These are phyloP conservation scores for Cantharis nigra DNA, from an alignment of 2,888 invertebrate genomes.

Conservation along the genomic window DNA sequence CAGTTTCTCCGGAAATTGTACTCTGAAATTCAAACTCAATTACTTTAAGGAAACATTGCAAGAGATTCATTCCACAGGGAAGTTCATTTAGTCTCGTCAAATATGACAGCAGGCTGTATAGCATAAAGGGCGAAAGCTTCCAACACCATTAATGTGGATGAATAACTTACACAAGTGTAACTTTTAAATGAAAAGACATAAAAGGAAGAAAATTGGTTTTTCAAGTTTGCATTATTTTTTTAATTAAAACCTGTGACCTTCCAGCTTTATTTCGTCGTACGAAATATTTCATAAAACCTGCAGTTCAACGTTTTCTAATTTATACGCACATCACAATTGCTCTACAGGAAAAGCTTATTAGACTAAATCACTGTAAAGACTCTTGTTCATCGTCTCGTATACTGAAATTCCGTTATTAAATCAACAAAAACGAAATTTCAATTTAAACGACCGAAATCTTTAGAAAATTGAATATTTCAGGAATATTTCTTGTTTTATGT, in stretches of 20 bases:
- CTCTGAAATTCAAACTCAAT: slow-evolving; percentile 18
- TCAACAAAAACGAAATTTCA: not conserved
- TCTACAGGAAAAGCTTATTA: not conserved
- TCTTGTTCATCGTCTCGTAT: not conserved
- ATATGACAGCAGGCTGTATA: not conserved
- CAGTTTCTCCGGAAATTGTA: slow-evolving; percentile 14
- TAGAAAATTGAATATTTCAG: not conserved
- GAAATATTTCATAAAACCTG: not conserved
- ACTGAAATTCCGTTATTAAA: not conserved
- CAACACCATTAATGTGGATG: not conserved
- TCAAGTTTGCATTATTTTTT: not conserved
- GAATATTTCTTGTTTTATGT: not conserved
- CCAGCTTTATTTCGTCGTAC: not conserved
- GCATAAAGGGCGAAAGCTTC: not conserved
- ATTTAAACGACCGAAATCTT: not conserved
- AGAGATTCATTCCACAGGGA: not conserved
- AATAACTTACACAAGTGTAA: not conserved
- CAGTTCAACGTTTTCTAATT: not conserved
- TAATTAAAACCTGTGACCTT: not conserved
- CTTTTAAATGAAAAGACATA: not conserved
- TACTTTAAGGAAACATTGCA: slow-evolving; percentile 1
- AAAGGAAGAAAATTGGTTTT: not conserved
- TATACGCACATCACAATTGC: not conserved
- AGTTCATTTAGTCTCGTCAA: not conserved
- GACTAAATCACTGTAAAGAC: not conserved